A percentile compares a stretch with the other conserved stretches of the same genome.
Conservation (phyloP, 2,113 vertebrate genomes). For the Psittacus erithacus region DNA sequence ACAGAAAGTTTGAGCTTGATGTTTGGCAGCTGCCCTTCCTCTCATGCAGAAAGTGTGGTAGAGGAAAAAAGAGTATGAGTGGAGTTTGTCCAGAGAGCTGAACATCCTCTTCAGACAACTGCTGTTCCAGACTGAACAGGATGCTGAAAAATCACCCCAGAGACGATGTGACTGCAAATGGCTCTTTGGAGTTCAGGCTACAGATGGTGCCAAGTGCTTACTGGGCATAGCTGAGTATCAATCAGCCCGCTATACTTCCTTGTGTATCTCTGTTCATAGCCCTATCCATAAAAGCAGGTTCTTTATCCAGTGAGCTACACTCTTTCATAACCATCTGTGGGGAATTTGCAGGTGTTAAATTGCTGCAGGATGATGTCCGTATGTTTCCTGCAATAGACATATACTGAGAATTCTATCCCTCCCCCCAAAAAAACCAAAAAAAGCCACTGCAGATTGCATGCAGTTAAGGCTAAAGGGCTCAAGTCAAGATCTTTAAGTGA, state of each 20-base stretch:
- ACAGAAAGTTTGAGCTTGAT: background rate
- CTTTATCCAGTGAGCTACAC: background rate
- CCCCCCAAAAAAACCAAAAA: background rate
- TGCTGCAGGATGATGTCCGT: constrained; percentile 42
- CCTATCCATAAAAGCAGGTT: constrained; percentile 1
- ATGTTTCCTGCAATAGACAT: constrained; percentile 28
- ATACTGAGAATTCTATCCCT: background rate
- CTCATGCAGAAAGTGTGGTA: background rate
- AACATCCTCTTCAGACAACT: background rate
- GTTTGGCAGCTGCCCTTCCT: background rate
- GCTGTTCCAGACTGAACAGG: background rate
- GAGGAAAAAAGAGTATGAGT: background rate
- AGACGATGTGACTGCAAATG: background rate
- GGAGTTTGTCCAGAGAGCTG: background rate
- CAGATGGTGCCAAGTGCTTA: background rate
- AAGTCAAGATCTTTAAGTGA: constrained; percentile 17
- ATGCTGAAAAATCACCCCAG: background rate
- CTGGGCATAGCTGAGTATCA: background rate
- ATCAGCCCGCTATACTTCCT: background rate
- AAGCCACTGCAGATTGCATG: background rate
- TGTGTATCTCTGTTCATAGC: background rate
- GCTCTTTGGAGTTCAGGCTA: background rate
- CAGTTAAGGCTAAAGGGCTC: constrained; percentile 6
- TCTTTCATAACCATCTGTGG: constrained; percentile 42
- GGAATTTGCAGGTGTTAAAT: constrained; percentile 62